These are phyloP conservation scores for Hypsibius dujardini DNA, from an alignment of 1,140 invertebrate species.

Conservation along the genomic window DNA sequence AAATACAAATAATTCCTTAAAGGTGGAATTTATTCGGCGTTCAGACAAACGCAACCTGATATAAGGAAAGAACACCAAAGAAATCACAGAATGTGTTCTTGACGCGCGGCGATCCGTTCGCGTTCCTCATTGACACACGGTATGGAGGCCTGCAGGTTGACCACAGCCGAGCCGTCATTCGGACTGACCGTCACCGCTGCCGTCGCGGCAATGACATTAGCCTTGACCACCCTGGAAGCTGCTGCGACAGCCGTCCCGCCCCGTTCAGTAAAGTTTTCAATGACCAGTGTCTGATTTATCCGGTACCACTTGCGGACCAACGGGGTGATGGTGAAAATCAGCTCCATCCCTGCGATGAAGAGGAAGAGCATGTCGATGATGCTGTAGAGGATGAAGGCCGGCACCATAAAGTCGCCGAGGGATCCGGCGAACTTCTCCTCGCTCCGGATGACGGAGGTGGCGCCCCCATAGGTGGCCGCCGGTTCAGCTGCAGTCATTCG, in stretches of 20 bases:
- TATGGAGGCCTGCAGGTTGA: constrained; percentile 12
- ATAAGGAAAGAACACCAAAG: too few species aligned
- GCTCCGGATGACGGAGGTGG: background rate
- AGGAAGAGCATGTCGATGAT: constrained; percentile 17
- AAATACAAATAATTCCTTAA: too few species aligned
- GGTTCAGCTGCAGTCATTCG: background rate
- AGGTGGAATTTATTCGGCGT: too few species aligned
- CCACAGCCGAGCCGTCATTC: background rate
- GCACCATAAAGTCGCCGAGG: constrained; percentile 14
- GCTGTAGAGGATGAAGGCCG: constrained; percentile 15
- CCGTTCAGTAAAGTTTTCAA: background rate
- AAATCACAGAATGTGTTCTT: constrained; percentile 5
- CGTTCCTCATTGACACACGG: constrained; percentile 11
- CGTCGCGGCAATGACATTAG: constrained; percentile 14
- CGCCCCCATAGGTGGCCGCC: background rate
- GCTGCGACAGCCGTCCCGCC: background rate
- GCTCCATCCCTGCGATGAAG: constrained; percentile 13
- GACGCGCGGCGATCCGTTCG: background rate
- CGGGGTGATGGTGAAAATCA: constrained; percentile 10
- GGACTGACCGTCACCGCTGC: background rate
- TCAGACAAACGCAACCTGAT: too few species aligned
- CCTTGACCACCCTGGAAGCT: background rate
- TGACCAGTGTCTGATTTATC: constrained; percentile 12
- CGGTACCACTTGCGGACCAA: constrained; percentile 11
- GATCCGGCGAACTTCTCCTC: background rate